Percentiles rank a stretch among this genome's conserved stretches.
phyloP scores from a whole-genome alignment of 1,140 invertebrate species.

The Marisa cornuarietis region DNA sequence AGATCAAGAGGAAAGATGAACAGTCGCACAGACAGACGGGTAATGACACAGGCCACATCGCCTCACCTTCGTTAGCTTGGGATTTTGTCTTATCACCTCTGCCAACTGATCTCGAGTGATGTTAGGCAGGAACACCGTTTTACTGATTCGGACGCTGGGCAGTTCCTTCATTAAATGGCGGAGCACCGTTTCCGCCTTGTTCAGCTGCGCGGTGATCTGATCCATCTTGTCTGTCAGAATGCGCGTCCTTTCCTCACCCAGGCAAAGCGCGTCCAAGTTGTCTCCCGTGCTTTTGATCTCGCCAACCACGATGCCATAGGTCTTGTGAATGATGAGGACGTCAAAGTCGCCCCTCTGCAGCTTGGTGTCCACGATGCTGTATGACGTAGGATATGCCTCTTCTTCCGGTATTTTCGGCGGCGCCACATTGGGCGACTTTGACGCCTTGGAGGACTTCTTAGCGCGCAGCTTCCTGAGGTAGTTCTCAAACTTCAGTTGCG shows the following conservation, averaged over 20 bases:
- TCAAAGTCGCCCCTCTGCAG: neutral
- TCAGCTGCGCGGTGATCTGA: neutral
- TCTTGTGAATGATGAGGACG: neutral
- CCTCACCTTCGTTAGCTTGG: neutral
- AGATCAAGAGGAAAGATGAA: too few relatives aligned
- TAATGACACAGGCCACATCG: too few relatives aligned
- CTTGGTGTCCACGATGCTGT: neutral
- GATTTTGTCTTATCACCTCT: neutral
- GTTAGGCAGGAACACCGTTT: neutral
- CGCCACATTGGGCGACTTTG: too few relatives aligned
- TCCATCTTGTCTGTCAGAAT: neutral
- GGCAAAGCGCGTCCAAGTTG: neutral
- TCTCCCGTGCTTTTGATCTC: conserved; percentile 1
- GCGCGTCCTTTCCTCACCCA: neutral
- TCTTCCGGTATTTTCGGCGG: too few relatives aligned
- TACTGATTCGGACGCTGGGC: neutral
- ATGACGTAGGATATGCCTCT: too few relatives aligned
- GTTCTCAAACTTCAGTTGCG: neutral
- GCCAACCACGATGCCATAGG: neutral
- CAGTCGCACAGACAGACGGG: too few relatives aligned
- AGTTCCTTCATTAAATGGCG: neutral
- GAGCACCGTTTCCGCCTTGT: neutral
- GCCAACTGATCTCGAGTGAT: neutral
- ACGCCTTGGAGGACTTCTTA: too few relatives aligned
- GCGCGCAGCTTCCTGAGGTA: neutral